phyloP scores from a whole-genome alignment of 2,888 invertebrate species.

The Ochropleura plecta region DNA sequence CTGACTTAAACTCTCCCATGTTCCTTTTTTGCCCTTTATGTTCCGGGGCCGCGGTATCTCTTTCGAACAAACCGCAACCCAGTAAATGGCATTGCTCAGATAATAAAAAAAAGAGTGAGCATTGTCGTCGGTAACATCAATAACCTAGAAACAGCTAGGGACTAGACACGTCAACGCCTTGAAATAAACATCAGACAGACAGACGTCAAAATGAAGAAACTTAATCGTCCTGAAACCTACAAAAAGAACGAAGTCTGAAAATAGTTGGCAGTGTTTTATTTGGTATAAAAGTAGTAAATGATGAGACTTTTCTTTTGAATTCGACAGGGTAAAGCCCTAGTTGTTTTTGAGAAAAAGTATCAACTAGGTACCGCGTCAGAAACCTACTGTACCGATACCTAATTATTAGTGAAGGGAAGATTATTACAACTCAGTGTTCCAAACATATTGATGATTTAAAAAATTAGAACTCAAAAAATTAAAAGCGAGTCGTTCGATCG shows the following conservation, averaged over 20 bases:
- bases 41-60: no score
- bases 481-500: no score
- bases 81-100: no score
- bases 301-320: slow-evolving; percentile 8
- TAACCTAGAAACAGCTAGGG: slow-evolving; percentile 71
- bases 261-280: slow-evolving; percentile 14
- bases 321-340: not conserved
- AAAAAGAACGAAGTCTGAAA: slow-evolving; percentile 17
- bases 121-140: slow-evolving; percentile 72
- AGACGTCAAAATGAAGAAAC: slow-evolving; percentile 34
- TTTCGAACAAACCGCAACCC: no score
- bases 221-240: slow-evolving; percentile 33
- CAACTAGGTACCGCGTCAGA: not conserved
- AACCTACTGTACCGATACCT: not conserved
- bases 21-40: no score
- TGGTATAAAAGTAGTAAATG: slow-evolving; percentile 6
- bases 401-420: not conserved
- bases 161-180: slow-evolving; percentile 54
- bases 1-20: no score
- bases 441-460: not conserved
- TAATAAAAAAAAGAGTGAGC: not conserved
- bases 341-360: not conserved
- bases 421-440: no score
- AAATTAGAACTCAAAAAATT: no score
- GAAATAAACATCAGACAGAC: slow-evolving; percentile 68